These are phyloP conservation scores for Metallyticus violacea DNA, from an alignment of 2,888 invertebrate species.

Conservation along the genomic window DNA sequence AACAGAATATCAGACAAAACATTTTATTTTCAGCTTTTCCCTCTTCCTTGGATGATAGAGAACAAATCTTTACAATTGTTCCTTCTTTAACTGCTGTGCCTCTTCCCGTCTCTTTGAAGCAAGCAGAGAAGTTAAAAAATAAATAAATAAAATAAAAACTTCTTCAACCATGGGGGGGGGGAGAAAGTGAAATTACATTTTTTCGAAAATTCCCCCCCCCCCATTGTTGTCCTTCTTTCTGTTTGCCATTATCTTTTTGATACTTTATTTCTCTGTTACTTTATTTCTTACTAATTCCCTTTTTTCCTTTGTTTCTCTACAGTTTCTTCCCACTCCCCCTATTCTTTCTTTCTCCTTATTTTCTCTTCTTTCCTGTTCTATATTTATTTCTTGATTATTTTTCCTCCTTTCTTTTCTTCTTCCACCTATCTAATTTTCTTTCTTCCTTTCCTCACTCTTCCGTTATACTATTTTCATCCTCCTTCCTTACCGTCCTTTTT, in stretches of 20 bases:
- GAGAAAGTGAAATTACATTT: too few relatives aligned
- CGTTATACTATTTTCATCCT: neutral
- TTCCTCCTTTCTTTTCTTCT: neutral
- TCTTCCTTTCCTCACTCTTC: neutral
- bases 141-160: too few relatives aligned
- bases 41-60: too few relatives aligned
- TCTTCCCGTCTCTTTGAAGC: too few relatives aligned
- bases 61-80: too few relatives aligned
- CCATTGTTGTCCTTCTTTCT: neutral
- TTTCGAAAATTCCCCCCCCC: neutral
- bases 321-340: neutral
- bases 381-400: neutral
- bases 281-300: neutral
- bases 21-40: too few relatives aligned
- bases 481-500: neutral
- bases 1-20: too few relatives aligned
- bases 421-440: neutral
- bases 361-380: neutral
- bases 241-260: neutral
- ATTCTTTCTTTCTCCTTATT: neutral
- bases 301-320: neutral
- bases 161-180: too few relatives aligned
- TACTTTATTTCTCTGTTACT: neutral
- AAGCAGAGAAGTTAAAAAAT: too few relatives aligned
- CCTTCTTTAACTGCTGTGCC: too few relatives aligned